These are phyloP conservation scores for Ellobium chinense DNA, from an alignment of 2,888 invertebrate species.

Conservation along the genomic window DNA sequence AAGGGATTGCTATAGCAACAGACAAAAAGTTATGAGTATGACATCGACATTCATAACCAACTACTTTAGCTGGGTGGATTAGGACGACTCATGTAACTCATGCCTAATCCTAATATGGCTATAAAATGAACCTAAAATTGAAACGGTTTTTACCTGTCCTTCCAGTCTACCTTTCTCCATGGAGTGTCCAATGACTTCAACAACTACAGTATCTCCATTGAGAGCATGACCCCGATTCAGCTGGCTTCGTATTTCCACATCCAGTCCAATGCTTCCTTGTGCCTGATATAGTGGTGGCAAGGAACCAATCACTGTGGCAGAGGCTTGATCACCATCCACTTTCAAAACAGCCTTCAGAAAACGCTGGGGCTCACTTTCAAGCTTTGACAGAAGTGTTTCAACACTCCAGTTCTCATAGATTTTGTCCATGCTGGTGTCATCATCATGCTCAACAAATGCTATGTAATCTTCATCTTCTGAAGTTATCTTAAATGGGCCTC, in stretches of 20 bases:
- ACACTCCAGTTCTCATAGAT: conserved; percentile 48
- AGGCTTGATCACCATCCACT: conserved; percentile 47
- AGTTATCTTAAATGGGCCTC: conserved; percentile 29
- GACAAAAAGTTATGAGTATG: too few relatives aligned
- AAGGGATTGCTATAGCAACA: too few relatives aligned
- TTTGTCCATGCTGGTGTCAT: conserved; percentile 5
- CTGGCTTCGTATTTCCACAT: conserved; percentile 39
- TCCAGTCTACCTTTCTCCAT: conserved; percentile 36
- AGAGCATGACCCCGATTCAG: conserved; percentile 67
- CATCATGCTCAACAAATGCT: conserved; percentile 27
- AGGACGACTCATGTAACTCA: too few relatives aligned
- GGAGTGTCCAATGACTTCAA: conserved; percentile 59
- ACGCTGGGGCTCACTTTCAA: conserved; percentile 56
- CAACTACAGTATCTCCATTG: conserved; percentile 70
- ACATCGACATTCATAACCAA: too few relatives aligned
- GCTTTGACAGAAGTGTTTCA: conserved; percentile 51
- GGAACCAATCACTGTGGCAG: conserved; percentile 54
- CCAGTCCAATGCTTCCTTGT: background rate
- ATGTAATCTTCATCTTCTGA: conserved; percentile 36
- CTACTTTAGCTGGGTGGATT: too few relatives aligned
- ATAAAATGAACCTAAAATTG: too few relatives aligned
- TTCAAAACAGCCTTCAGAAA: conserved; percentile 66
- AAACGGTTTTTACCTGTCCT: too few relatives aligned
- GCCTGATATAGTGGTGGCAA: conserved; percentile 23
- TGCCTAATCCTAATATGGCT: too few relatives aligned